Evolutionary conservation across 2,113 vertebrate species (phyloP).

Genomic region (Catagonus wagneri): DNA sequence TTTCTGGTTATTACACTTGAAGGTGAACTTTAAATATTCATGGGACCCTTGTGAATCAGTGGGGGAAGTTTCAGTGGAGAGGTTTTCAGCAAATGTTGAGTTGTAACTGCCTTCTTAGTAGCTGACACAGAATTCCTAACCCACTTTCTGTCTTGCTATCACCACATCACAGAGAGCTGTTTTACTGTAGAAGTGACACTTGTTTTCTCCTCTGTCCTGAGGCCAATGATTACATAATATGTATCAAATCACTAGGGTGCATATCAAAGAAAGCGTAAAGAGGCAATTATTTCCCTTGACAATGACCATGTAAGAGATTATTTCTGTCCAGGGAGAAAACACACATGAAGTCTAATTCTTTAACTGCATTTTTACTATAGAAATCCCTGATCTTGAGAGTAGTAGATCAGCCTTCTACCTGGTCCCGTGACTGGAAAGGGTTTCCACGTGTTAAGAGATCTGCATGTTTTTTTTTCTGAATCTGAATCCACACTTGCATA

Average conservation of each 20-base stretch:
- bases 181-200: not conserved
- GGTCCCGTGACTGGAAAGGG: not conserved
- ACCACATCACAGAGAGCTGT: not conserved
- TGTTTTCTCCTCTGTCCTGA: conserved; percentile 53
- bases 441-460: not conserved
- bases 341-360: conserved; percentile 52
- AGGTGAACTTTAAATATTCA: conserved; percentile 64
- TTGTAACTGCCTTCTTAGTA: not conserved
- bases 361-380: conserved; percentile 1
- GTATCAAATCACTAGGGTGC: not conserved
- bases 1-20: conserved; percentile 46
- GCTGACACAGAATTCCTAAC: not conserved
- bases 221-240: conserved; percentile 7
- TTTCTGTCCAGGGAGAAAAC: conserved; percentile 49
- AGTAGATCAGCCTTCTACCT: not conserved
- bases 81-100: not conserved
- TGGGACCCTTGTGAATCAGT: conserved; percentile 40
- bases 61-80: not conserved
- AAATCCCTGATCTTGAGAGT: conserved; percentile 15
- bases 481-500: not conserved
- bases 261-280: conserved; percentile 48
- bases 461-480: conserved; percentile 30
- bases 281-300: conserved; percentile 55
- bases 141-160: not conserved
- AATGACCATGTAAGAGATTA: not conserved